Evolutionary conservation across 2,113 vertebrate genomes (phyloP).

Genomic region (Calidris pygmaea): DNA sequence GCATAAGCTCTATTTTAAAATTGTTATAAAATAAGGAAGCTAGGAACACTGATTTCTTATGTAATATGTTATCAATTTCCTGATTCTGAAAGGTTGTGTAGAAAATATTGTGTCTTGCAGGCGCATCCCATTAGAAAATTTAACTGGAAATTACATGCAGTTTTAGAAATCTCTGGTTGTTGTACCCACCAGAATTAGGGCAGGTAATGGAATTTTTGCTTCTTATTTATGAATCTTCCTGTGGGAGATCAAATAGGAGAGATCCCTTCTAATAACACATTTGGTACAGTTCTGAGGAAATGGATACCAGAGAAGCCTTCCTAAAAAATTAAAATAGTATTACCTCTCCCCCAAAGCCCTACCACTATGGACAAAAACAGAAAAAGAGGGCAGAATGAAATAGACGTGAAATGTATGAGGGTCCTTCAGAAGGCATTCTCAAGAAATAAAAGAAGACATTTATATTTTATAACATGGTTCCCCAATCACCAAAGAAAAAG

Average conservation of each 20-base stretch:
- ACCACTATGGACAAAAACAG: neutral
- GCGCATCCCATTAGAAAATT: neutral
- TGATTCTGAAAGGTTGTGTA: neutral
- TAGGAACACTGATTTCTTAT: neutral
- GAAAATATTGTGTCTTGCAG: neutral
- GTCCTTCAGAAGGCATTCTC: slow-evolving; percentile 1
- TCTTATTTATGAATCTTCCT: neutral
- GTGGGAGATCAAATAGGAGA: neutral
- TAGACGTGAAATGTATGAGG: neutral
- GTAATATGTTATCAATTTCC: neutral
- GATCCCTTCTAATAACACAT: neutral
- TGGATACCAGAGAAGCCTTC: neutral
- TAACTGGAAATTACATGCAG: rapidly evolving
- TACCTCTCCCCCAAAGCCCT: neutral
- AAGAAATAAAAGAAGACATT: slow-evolving; percentile 60
- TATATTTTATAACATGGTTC: slow-evolving; percentile 55
- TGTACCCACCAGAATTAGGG: neutral
- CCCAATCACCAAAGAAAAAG: slow-evolving; percentile 42
- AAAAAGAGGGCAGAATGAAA: slow-evolving; percentile 16
- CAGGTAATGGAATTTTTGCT: neutral
- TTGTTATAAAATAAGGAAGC: neutral
- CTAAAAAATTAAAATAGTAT: neutral
- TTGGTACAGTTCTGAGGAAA: slow-evolving; percentile 48
- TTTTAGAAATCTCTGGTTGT: neutral
- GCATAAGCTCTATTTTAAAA: neutral